A percentile compares a stretch with the other conserved stretches of the same genome.
These are phyloP conservation scores for Seriola aureovittata DNA, from an alignment of 2,113 vertebrate species.

Conservation along the genomic window DNA sequence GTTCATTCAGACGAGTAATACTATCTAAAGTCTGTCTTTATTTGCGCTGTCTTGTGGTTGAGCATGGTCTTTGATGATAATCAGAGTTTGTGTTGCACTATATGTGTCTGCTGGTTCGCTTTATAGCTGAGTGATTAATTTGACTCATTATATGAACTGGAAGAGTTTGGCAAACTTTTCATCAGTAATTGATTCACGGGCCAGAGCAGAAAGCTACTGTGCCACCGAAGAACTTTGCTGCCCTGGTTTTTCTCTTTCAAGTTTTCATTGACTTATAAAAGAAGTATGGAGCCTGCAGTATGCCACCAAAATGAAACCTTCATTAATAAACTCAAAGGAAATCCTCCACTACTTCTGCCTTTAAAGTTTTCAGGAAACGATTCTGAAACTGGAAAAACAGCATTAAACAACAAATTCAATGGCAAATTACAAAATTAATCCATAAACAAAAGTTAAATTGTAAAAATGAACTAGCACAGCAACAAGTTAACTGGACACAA, in stretches of 20 bases:
- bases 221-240: conserved; percentile 31
- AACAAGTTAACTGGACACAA: too few species aligned
- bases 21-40: conserved; percentile 39
- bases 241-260: conserved; percentile 29
- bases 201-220: conserved; percentile 38
- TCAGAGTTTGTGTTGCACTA: conserved; percentile 44
- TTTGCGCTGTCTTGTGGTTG: conserved; percentile 36
- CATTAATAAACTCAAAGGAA: background rate
- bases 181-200: conserved; percentile 47
- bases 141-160: conserved; percentile 56
- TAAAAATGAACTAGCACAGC: too few species aligned
- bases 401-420: background rate
- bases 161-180: conserved; percentile 47
- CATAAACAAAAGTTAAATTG: background rate
- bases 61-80: conserved; percentile 40
- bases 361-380: background rate
- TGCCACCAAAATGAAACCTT: background rate
- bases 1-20: conserved; percentile 36
- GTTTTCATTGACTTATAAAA: conserved; percentile 1
- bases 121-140: conserved; percentile 68
- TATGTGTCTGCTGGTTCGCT: conserved; percentile 52
- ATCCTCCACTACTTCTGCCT: background rate
- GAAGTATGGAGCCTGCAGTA: background rate
- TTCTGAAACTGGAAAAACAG: background rate
- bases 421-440: background rate